phyloP scores from a whole-genome alignment of 1,140 invertebrate genomes.

The Copidosoma floridanum region DNA sequence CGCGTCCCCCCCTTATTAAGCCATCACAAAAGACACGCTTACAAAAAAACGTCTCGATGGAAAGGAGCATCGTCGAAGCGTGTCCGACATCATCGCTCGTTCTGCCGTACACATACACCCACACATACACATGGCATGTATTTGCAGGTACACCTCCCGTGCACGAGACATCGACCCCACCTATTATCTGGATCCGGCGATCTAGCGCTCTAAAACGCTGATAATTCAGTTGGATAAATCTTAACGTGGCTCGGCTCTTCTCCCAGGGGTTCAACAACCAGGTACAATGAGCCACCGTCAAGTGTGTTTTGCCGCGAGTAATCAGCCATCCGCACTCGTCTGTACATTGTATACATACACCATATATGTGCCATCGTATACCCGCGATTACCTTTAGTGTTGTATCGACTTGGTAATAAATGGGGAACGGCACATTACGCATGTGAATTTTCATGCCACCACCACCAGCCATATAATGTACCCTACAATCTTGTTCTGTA shows the following conservation, averaged over 20 bases:
- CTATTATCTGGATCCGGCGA: slow-evolving; percentile 14
- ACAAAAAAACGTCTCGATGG: too few relatives aligned
- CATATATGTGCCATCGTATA: background rate
- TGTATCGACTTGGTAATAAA: background rate
- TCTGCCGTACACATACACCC: background rate
- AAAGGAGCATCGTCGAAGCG: too few relatives aligned
- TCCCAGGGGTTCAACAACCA: slow-evolving; percentile 41
- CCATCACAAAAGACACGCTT: too few relatives aligned
- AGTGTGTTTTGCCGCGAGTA: slow-evolving; percentile 37
- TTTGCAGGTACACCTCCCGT: background rate
- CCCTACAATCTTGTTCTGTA: too few relatives aligned
- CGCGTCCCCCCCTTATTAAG: too few relatives aligned
- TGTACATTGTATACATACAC: slow-evolving; percentile 1
- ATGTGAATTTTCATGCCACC: background rate
- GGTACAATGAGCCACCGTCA: slow-evolving; percentile 36
- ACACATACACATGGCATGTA: background rate
- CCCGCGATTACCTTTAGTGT: background rate
- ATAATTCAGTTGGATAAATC: slow-evolving; percentile 4
- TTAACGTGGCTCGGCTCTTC: background rate
- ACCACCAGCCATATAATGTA: too few relatives aligned
- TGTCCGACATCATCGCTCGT: background rate
- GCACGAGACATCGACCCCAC: too few relatives aligned
- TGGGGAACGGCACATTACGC: background rate
- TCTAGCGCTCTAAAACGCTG: slow-evolving; percentile 2
- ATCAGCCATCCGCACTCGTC: slow-evolving; percentile 35